Conservation (phyloP, 1,140 invertebrate species). For the Diploscapter pachys region DNA sequence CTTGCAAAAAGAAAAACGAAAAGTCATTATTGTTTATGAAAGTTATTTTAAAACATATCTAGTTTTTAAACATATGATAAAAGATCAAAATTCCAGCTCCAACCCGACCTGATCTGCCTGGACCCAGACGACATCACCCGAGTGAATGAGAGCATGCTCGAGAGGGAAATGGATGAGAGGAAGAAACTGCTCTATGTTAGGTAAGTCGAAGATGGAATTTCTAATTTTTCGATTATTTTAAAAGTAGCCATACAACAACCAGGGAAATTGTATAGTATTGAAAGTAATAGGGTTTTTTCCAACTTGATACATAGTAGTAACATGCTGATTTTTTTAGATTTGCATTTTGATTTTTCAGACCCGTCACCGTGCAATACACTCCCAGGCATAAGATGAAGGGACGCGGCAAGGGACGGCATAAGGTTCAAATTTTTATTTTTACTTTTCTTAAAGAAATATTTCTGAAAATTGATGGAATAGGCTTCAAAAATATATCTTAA, state of each 20-base stretch:
- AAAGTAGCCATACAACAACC: too few species aligned
- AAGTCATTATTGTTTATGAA: background rate
- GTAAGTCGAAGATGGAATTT: too few species aligned
- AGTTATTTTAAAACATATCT: background rate
- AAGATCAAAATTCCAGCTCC: slow-evolving; percentile 67
- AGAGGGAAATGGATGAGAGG: slow-evolving; percentile 77
- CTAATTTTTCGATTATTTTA: too few species aligned
- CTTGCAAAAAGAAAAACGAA: background rate
- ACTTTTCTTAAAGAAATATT: background rate
- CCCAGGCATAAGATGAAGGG: slow-evolving; percentile 38
- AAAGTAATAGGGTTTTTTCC: too few species aligned
- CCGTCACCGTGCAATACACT: slow-evolving; percentile 32
- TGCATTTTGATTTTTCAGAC: background rate
- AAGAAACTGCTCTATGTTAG: slow-evolving; percentile 39
- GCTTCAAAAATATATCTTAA: too few species aligned
- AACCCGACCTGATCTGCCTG: slow-evolving; percentile 83
- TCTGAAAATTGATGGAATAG: background rate
- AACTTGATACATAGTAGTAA: too few species aligned
- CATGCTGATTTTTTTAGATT: too few species aligned
- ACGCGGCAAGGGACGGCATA: slow-evolving; percentile 28
- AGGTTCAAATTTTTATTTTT: slow-evolving; percentile 10
- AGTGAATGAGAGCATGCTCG: slow-evolving; percentile 68
- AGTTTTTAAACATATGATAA: slow-evolving; percentile 15
- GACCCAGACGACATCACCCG: slow-evolving; percentile 69
- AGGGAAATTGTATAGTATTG: too few species aligned